Percentiles rank a stretch among this genome's conserved stretches.
Evolutionary conservation across 2,113 vertebrate species (phyloP).

Genomic region (Chloropsis hardwickii): DNA sequence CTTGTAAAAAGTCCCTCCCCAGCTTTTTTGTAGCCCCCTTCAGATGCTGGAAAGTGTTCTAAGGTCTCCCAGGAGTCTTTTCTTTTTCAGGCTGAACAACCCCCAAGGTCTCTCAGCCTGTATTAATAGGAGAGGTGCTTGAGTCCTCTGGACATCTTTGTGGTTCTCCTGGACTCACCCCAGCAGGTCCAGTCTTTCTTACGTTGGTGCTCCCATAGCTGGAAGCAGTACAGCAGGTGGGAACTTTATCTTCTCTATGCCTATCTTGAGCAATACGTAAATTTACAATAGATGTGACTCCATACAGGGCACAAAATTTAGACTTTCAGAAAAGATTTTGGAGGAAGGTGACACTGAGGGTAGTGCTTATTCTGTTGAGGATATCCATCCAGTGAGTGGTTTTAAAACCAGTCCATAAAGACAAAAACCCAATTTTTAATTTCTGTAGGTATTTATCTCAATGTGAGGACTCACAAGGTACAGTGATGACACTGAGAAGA

Average conservation of each 20-base stretch:
- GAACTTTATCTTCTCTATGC: background rate
- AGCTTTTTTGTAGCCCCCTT: background rate
- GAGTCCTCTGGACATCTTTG: background rate
- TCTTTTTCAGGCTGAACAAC: background rate
- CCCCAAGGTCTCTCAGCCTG: fast-evolving
- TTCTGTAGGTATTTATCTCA: background rate
- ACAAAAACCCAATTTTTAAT: background rate
- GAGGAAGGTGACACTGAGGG: background rate
- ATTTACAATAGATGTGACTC: background rate
- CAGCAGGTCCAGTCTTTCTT: background rate
- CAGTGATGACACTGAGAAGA: background rate
- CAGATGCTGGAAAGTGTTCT: background rate
- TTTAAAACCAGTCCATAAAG: background rate
- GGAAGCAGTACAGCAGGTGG: background rate
- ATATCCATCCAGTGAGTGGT: background rate
- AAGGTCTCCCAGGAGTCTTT: background rate
- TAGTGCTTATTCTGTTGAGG: background rate
- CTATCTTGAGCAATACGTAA: background rate
- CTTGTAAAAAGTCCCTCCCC: background rate
- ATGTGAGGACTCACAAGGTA: background rate
- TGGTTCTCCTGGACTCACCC: background rate
- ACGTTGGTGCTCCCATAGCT: fast-evolving
- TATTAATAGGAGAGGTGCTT: background rate
- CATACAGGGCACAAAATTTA: background rate
- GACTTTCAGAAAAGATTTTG: background rate